A percentile compares a stretch with the other conserved stretches of the same genome.
Evolutionary conservation across 2,888 invertebrate genomes (phyloP).

Genomic region (Cephus spinipes): DNA sequence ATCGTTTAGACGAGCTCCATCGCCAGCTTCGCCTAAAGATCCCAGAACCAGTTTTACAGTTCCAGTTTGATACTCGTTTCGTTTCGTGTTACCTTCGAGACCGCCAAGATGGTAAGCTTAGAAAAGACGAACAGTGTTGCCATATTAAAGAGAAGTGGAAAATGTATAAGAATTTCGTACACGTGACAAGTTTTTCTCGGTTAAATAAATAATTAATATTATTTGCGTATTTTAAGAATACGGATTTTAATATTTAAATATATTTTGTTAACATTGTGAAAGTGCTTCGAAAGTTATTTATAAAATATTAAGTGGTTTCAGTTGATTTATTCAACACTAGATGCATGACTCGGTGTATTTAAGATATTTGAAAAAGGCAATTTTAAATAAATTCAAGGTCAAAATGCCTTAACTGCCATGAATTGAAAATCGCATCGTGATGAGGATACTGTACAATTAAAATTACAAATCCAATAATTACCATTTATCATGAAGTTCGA

Average conservation of each 20-base stretch:
- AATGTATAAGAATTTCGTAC: background rate
- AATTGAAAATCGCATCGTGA: background rate
- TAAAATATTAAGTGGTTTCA: background rate
- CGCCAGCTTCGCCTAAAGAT: conserved; percentile 47
- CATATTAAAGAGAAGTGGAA: background rate
- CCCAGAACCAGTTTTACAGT: background rate
- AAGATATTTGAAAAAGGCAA: background rate
- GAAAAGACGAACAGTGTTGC: background rate
- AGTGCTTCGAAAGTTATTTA: background rate
- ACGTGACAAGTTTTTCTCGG: background rate
- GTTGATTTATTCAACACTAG: background rate
- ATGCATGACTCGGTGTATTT: background rate
- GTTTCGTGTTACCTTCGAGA: background rate
- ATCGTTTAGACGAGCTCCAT: conserved; percentile 52
- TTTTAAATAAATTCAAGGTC: background rate
- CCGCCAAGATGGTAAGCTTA: conserved; percentile 9
- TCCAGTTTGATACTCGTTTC: background rate
- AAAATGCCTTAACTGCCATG: background rate
- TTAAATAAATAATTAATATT: background rate
- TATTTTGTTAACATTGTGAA: background rate
- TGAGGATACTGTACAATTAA: background rate
- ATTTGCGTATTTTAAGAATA: background rate
- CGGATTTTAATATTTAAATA: background rate
- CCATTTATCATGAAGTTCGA: background rate
- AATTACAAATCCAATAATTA: background rate